These are phyloP conservation scores for Leptopilina syphax DNA, from an alignment of 2,888 invertebrate species.

Conservation along the genomic window DNA sequence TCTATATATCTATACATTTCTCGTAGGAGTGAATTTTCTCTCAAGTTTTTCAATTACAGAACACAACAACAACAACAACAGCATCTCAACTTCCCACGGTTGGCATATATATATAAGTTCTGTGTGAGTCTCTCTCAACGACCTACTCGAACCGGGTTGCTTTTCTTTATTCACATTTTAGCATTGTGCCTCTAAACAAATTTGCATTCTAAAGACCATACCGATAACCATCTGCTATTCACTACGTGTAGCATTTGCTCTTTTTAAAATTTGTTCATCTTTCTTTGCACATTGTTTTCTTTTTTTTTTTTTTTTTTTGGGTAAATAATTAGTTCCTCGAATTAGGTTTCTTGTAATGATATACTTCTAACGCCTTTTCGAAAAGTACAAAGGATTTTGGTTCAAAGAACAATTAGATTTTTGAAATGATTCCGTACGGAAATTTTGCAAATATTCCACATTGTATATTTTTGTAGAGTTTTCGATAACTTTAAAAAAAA, in stretches of 20 bases:
- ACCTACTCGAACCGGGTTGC: conserved; percentile 20
- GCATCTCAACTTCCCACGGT: conserved; percentile 34
- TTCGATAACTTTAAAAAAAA: no score
- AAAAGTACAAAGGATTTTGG: no score
- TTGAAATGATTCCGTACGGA: no score
- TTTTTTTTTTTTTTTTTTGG: conserved; percentile 1
- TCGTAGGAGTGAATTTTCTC: conserved; percentile 39
- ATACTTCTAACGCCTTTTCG: no score
- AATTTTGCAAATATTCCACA: no score
- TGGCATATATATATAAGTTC: background rate
- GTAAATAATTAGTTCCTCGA: background rate
- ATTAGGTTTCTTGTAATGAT: no score
- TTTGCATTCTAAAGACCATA: conserved; percentile 21
- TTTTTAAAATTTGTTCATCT: background rate
- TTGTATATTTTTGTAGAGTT: no score
- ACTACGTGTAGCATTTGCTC: conserved; percentile 9
- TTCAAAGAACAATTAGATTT: no score
- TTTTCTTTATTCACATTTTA: conserved; percentile 32
- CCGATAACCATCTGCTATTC: conserved; percentile 18
- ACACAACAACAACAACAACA: conserved; percentile 10
- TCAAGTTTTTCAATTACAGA: conserved; percentile 38
- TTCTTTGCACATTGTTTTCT: no score
- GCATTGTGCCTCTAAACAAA: conserved; percentile 24
- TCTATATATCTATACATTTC: conserved; percentile 22
- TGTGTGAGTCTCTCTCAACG: conserved; percentile 2